Evolutionary conservation across 1,140 invertebrate species (phyloP), one percentile per base, ranked within the genome.

Genomic region (Drosophila miranda): DNA sequence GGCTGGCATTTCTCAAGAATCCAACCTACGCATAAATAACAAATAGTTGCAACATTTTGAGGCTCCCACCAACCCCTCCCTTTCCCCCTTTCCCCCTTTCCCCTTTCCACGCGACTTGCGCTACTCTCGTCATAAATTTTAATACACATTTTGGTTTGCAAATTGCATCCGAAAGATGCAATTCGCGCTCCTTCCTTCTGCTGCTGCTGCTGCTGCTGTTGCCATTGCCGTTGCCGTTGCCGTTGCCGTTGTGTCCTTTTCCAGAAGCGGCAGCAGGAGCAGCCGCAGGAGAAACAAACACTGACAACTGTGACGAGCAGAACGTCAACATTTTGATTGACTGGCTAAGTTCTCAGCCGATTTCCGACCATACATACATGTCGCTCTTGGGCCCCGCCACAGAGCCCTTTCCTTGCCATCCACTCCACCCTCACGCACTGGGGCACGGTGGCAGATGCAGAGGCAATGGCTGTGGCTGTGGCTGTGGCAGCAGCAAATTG

Each of bases 61-160:
- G 66, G 63, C 48, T 51, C 30, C 23, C 5, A 26, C 23, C 23
- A 13, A 1, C 34, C 43, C 45, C 38, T 19, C 19, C 19, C 19
- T 19, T 19, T 1, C 1, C 19, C 19, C 1, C 19, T 1, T 1
- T 19, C 2, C 1, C 19, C 19, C 19, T 1, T 19, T 19, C 1
- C 61, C 41, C 42, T 59, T 50, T 74, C 63, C 56, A 61, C 38
- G 63, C 63, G 68, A 77, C 49, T 80, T 76, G 81, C 11, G 34
- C 11, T 11, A 38, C 78, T 62, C 73, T 84, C 82, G 82, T 87
- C 82, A 87, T 87, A 87, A 87, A 87, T 87, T 87, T 87, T 87
- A 87, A 87, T 87, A 87, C 78, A 78, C 66, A 87, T 87, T 87
- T 87, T 87, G 82, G 82, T 82, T 87, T 87, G 82, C 82, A 87